These are phyloP conservation scores for Diorhabda sublineata DNA, from an alignment of 1,140 invertebrate genomes.

Conservation along the genomic window DNA sequence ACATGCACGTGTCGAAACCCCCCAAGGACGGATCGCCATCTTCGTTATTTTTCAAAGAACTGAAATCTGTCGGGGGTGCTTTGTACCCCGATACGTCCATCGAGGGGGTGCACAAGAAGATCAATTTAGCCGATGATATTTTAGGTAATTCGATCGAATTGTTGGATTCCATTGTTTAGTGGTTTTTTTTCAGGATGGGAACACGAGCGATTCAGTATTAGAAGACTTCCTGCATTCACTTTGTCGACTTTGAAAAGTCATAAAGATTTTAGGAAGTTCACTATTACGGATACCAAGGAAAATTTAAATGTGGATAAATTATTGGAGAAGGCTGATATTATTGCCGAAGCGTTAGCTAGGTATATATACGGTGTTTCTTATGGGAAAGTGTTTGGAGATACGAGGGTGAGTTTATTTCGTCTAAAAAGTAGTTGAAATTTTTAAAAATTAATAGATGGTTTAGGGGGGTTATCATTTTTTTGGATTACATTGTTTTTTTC, in stretches of 20 bases:
- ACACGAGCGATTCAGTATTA: conserved; percentile 93
- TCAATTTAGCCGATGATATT: conserved; percentile 90
- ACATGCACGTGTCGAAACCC: conserved; percentile 94
- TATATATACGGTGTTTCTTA: conserved; percentile 80
- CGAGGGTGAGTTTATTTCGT: conserved; percentile 56
- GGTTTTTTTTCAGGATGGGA: conserved; percentile 73
- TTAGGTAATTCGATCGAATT: conserved; percentile 5
- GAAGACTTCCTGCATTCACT: conserved; percentile 51
- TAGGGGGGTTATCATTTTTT: too few species aligned
- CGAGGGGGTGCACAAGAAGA: conserved; percentile 91
- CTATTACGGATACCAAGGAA: conserved; percentile 61
- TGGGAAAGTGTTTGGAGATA: conserved; percentile 63
- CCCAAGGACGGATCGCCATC: conserved; percentile 81
- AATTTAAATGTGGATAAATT: conserved; percentile 60
- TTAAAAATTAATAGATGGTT: too few species aligned
- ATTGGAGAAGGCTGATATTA: conserved; percentile 65
- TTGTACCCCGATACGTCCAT: conserved; percentile 55
- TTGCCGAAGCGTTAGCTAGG: conserved; percentile 79
- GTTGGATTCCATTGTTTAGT: conserved; percentile 45
- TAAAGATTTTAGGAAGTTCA: conserved; percentile 55
- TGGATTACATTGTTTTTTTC: too few species aligned
- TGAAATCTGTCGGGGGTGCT: conserved; percentile 58
- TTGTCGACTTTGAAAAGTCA: conserved; percentile 56
- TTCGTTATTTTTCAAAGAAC: conserved; percentile 65
- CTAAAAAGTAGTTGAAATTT: too few species aligned